Percentiles rank a stretch among this genome's conserved stretches.
Conservation (phyloP, 1,140 invertebrate species). For the Carcinoscorpius rotundicauda region DNA sequence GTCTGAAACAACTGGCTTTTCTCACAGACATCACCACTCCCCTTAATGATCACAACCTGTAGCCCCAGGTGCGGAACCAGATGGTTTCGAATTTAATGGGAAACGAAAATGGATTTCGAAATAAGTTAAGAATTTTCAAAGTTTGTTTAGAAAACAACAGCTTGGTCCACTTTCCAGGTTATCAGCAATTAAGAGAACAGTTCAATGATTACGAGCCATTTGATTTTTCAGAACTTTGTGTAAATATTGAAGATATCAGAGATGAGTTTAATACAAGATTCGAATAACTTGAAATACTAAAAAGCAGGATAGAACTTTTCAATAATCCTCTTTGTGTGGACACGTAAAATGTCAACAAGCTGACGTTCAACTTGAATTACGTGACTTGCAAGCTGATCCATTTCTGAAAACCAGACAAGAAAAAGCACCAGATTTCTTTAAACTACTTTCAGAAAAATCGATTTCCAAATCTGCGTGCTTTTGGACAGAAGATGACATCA, state of each 20-base stretch:
- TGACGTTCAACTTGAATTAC: constrained; percentile 2
- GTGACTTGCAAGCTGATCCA: constrained; percentile 2
- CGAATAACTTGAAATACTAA: not conserved
- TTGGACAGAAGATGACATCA: constrained; percentile 2
- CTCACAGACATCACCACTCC: too few species aligned
- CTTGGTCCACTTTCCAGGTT: constrained; percentile 5
- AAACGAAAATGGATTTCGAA: constrained; percentile 11
- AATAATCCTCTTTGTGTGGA: constrained; percentile 2
- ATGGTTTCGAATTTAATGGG: constrained; percentile 9
- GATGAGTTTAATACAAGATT: constrained; percentile 5
- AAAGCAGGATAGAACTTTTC: constrained; percentile 2
- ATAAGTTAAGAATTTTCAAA: constrained; percentile 12
- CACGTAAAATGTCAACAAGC: not conserved
- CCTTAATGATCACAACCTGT: not conserved
- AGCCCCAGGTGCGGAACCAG: constrained; percentile 8
- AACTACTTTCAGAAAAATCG: not conserved
- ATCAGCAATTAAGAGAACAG: not conserved
- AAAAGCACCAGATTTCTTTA: constrained; percentile 2
- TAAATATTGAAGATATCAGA: not conserved
- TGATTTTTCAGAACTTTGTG: not conserved
- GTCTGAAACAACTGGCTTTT: too few species aligned
- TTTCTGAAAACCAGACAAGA: not conserved
- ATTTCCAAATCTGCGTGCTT: constrained; percentile 4
- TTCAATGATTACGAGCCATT: not conserved
- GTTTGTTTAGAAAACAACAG: constrained; percentile 4